Evolutionary conservation across 2,888 invertebrate species (phyloP).

Genomic region (Leptopilina myrica): DNA sequence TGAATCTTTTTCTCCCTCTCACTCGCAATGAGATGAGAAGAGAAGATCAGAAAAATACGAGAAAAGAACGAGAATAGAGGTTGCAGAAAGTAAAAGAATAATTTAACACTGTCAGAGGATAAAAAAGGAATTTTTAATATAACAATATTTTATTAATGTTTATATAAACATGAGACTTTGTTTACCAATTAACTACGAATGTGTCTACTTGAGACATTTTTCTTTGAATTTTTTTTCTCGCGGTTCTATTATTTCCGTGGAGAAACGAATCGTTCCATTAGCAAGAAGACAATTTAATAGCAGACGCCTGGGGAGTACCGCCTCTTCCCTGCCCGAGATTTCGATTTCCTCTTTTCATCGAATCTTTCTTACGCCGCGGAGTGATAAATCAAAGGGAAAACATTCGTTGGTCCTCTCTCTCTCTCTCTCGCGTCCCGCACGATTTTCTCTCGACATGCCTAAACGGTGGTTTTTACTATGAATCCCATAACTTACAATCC

Average conservation of each 20-base stretch:
- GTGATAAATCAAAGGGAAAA: constrained; percentile 52
- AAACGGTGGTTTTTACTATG: constrained; percentile 59
- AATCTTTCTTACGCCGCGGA: constrained; percentile 25
- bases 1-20: no score
- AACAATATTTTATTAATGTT: no score
- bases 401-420: constrained; percentile 39
- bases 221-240: neutral
- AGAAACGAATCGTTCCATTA: constrained; percentile 29
- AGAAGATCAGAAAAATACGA: no score
- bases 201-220: neutral
- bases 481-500: constrained; percentile 60
- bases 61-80: no score
- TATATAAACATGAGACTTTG: no score
- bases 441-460: constrained; percentile 54
- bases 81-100: no score
- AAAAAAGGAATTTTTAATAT: no score
- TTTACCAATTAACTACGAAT: neutral
- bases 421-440: constrained; percentile 38
- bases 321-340: constrained; percentile 16
- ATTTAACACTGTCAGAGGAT: no score
- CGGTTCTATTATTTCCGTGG: constrained; percentile 14
- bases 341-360: constrained; percentile 35
- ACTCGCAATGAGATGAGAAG: no score
- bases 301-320: constrained; percentile 7
- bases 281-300: constrained; percentile 28